Evolutionary conservation across 1,140 invertebrate genomes (phyloP).

Genomic region (Penaeus indicus): DNA sequence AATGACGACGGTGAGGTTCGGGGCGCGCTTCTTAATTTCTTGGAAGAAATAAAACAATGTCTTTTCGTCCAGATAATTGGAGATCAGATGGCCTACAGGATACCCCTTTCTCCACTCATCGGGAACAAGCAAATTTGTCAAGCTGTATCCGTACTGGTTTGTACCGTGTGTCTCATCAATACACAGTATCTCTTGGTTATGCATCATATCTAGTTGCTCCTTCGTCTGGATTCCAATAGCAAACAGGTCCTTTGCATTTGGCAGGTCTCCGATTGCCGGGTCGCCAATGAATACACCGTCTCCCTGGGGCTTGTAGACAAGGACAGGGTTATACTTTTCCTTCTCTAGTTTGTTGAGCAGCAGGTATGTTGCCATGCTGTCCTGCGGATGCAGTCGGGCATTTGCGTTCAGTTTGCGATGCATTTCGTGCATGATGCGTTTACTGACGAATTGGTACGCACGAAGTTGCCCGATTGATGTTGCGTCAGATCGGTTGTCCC

Average conservation of each 20-base stretch:
- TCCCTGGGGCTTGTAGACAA: neutral
- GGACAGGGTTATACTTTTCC: conserved; percentile 7
- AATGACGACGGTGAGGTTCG: neutral
- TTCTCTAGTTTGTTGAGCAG: neutral
- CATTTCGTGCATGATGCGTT: too few species aligned
- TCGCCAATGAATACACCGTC: neutral
- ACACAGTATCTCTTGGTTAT: neutral
- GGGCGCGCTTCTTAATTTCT: neutral
- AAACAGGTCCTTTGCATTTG: neutral
- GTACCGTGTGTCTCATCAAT: neutral
- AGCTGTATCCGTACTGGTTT: neutral
- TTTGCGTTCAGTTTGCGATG: too few species aligned
- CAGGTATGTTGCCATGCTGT: too few species aligned
- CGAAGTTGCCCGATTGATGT: too few species aligned
- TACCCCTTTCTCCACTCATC: conserved; percentile 11
- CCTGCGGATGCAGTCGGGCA: neutral
- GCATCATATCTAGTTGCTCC: neutral
- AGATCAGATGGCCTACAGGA: neutral
- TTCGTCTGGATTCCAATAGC: conserved; percentile 3
- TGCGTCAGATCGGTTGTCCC: neutral
- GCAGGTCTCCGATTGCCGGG: neutral
- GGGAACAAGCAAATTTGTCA: neutral
- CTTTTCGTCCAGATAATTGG: neutral
- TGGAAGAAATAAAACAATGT: neutral
- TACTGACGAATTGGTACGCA: neutral